Evolutionary conservation across 2,113 vertebrate genomes (phyloP).

Genomic region (Oreochromis tanganicae): DNA sequence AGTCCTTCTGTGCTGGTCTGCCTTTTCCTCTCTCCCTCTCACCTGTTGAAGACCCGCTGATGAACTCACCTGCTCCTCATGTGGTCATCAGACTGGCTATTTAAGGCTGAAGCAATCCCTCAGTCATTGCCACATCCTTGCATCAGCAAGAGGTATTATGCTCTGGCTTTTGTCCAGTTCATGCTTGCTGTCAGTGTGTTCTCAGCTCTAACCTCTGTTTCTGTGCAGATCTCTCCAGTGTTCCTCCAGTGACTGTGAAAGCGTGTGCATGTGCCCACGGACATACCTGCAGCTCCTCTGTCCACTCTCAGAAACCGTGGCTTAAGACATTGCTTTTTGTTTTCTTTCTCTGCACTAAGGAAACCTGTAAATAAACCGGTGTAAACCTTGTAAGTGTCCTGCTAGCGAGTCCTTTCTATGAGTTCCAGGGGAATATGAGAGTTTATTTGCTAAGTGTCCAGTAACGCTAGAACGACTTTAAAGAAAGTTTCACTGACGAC

Average conservation of each 20-base stretch:
- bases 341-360: background rate
- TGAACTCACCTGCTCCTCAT: background rate
- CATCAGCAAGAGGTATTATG: background rate
- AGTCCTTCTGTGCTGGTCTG: background rate
- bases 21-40: background rate
- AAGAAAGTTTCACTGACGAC: background rate
- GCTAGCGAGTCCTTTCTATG: background rate
- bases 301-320: background rate
- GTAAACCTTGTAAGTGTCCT: background rate
- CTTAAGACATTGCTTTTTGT: background rate
- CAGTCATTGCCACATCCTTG: background rate
- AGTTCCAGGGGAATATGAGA: background rate
- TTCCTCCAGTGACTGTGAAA: background rate
- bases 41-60: background rate
- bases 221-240: background rate
- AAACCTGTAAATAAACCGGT: background rate
- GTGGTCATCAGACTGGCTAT: background rate
- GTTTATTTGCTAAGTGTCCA: background rate
- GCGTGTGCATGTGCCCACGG: background rate
- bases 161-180: background rate
- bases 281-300: background rate
- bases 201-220: background rate
- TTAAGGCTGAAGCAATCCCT: background rate
- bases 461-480: accelerated
- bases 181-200: background rate